Conservation (phyloP, 2,888 invertebrate species). For the Tetragnatha montana region DNA sequence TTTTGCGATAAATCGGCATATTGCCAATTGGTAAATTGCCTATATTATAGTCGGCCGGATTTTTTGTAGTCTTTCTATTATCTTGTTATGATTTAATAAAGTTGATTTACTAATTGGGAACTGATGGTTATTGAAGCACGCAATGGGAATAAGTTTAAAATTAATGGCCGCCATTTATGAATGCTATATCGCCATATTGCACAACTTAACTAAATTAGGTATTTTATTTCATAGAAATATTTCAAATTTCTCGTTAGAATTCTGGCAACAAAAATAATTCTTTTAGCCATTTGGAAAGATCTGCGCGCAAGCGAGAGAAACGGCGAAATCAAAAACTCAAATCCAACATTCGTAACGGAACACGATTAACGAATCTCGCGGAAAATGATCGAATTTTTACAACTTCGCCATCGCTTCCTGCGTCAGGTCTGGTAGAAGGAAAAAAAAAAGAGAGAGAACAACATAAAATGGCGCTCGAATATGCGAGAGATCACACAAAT, state of each 20-base stretch:
- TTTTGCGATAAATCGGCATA: no score
- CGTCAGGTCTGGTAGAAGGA: background rate
- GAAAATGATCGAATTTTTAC: slow-evolving; percentile 32
- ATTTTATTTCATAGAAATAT: background rate
- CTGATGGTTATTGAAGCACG: no score
- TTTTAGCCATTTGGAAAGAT: background rate
- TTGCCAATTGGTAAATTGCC: no score
- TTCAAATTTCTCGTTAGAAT: background rate
- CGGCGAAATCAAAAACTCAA: background rate
- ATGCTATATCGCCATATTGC: no score
- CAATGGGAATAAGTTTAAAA: no score
- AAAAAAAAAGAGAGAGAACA: background rate
- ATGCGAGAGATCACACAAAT: slow-evolving; percentile 23
- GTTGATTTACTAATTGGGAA: no score
- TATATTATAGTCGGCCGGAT: no score
- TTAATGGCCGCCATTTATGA: no score
- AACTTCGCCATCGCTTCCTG: background rate
- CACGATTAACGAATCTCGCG: slow-evolving; percentile 8
- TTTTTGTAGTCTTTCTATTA: no score
- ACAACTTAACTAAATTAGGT: no score
- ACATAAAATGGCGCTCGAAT: background rate
- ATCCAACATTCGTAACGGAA: slow-evolving; percentile 1
- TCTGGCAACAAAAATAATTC: background rate
- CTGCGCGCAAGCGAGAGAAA: background rate
- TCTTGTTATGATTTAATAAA: no score